phyloP scores from a whole-genome alignment of 92 coral and sea anemone species.

The Bergia sp. region DNA sequence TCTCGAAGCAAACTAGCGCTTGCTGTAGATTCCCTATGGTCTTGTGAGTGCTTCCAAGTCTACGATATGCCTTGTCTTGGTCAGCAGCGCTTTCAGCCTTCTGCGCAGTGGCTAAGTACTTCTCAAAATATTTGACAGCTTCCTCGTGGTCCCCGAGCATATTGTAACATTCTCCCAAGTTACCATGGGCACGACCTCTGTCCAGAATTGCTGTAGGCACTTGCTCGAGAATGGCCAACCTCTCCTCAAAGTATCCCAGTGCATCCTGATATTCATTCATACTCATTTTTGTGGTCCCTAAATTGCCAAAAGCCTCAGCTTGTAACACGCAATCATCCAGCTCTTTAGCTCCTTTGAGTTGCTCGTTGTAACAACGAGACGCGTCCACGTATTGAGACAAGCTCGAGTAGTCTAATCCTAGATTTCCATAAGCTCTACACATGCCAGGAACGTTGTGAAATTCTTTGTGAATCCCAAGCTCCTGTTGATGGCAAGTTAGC shows the following conservation, averaged over 20 bases:
- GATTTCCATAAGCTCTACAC: conserved; percentile 85
- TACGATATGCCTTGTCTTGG: conserved; percentile 98
- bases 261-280: conserved; percentile 81
- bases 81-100: conserved; percentile 83
- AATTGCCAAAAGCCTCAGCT: conserved; percentile 81
- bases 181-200: conserved; percentile 94
- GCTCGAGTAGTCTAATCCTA: conserved; percentile 75
- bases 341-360: conserved; percentile 79
- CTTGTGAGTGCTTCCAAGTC: conserved; percentile 92
- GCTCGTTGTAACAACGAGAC: conserved; percentile 78
- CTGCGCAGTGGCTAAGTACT: conserved; percentile 88
- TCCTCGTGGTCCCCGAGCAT: conserved; percentile 81
- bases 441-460: conserved; percentile 68
- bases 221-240: conserved; percentile 79
- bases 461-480: conserved; percentile 71
- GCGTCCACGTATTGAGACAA: conserved; percentile 78
- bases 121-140: conserved; percentile 77
- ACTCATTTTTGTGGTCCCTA: conserved; percentile 82
- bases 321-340: conserved; percentile 72
- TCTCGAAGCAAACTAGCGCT: conserved; percentile 96
- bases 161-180: conserved; percentile 87
- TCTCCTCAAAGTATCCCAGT: conserved; percentile 82
- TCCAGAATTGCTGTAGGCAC: conserved; percentile 79
- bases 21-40: conserved; percentile 93
- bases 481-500: conserved; percentile 74